Conservation (phyloP, 2,113 vertebrate species). For the Coracopsis vasa region DNA sequence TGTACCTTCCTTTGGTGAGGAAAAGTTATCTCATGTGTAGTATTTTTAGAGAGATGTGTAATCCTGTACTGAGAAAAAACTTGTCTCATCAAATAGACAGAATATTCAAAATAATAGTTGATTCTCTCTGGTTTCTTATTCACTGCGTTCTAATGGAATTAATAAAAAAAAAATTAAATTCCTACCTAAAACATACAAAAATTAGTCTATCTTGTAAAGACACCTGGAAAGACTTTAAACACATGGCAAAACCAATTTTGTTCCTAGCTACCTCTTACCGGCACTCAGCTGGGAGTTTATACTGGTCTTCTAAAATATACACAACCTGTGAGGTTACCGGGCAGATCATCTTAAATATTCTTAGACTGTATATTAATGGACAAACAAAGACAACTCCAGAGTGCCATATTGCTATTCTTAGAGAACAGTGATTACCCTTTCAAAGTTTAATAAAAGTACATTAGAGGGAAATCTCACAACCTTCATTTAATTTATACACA, state of each 20-base stretch:
- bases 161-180: neutral
- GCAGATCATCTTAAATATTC: neutral
- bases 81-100: neutral
- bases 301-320: neutral
- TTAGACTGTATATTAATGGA: neutral
- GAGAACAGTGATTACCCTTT: neutral
- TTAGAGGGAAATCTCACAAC: neutral
- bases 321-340: neutral
- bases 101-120: neutral
- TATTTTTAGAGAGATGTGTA: neutral
- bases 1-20: neutral
- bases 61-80: neutral
- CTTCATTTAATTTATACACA: neutral
- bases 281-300: neutral
- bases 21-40: neutral
- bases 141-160: neutral
- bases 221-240: neutral
- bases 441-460: neutral
- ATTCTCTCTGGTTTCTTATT: neutral
- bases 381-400: neutral
- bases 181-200: neutral
- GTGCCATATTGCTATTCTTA: neutral
- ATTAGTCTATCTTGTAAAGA: conserved; percentile 23
- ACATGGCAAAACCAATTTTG: neutral
- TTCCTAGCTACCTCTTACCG: neutral